phyloP scores from a whole-genome alignment of 2,797 vertebrate species.

The Smutsia gigantea region DNA sequence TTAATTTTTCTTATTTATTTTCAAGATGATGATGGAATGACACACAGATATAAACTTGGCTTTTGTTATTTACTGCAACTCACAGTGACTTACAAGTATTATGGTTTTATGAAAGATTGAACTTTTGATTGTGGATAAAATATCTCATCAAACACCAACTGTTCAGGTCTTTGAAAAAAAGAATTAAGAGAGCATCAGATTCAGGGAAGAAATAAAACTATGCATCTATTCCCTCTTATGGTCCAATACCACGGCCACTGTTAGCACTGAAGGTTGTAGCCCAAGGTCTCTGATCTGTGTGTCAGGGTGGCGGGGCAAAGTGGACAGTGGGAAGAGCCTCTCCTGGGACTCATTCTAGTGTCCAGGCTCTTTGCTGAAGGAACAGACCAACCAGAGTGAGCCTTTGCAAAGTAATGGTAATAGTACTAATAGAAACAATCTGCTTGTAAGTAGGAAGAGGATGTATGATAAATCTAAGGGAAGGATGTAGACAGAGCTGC shows the following conservation, averaged over 20 bases:
- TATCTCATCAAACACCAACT: background rate
- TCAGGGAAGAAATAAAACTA: background rate
- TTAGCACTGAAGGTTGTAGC: rapidly evolving
- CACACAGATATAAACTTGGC: background rate
- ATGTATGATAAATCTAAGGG: background rate
- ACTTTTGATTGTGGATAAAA: background rate
- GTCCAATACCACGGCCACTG: background rate
- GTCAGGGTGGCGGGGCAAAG: too few species aligned
- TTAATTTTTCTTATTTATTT: background rate
- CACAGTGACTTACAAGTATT: background rate
- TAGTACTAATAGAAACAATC: rapidly evolving
- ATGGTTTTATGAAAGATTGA: background rate
- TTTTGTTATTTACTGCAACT: background rate
- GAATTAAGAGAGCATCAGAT: background rate
- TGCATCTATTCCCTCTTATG: rapidly evolving
- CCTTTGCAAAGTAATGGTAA: background rate
- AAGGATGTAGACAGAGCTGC: background rate
- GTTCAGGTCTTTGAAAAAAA: background rate
- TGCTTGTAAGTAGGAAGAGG: background rate
- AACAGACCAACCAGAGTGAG: too few species aligned
- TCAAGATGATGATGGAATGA: background rate
- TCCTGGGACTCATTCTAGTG: too few species aligned
- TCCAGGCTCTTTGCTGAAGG: background rate
- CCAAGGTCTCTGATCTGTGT: background rate
- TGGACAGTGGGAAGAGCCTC: background rate